A percentile compares a stretch with the other conserved stretches of the same genome.
These are phyloP conservation scores for Dorcus hopei DNA, from an alignment of 2,888 invertebrate genomes.

Conservation along the genomic window DNA sequence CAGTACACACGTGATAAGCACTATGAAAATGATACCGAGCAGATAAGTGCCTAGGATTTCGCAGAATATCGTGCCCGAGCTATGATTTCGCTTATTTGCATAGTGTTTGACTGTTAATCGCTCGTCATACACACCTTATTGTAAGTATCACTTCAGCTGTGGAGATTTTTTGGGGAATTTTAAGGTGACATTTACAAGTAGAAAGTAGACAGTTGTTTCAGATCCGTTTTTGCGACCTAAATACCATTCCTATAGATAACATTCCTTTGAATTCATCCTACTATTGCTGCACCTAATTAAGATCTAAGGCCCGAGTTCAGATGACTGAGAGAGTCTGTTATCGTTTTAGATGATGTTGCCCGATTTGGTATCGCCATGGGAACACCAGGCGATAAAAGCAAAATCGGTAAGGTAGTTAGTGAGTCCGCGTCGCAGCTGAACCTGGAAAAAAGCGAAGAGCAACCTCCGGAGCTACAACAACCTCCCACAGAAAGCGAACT, in stretches of 20 bases:
- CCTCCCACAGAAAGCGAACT: slow-evolving; percentile 8
- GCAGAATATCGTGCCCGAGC: slow-evolving; percentile 23
- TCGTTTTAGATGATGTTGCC: slow-evolving; percentile 49
- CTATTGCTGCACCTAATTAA: slow-evolving; percentile 14
- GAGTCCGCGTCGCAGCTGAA: slow-evolving; percentile 22
- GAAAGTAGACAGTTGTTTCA: slow-evolving; percentile 43
- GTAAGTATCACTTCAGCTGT: slow-evolving; percentile 35
- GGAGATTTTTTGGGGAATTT: slow-evolving; percentile 22
- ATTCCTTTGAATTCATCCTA: slow-evolving; percentile 28
- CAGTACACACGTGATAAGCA: slow-evolving; percentile 32
- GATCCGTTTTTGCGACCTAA: slow-evolving; percentile 49
- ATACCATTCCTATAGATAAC: slow-evolving; percentile 37
- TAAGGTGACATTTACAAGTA: slow-evolving; percentile 39
- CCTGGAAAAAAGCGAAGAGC: slow-evolving; percentile 30
- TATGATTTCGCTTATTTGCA: slow-evolving; percentile 29
- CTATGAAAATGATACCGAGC: slow-evolving; percentile 35
- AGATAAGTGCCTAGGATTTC: slow-evolving; percentile 28
- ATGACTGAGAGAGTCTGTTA: too few relatives aligned
- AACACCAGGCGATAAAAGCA: slow-evolving; percentile 50
- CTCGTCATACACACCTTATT: slow-evolving; percentile 43
- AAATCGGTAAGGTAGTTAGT: slow-evolving; percentile 43
- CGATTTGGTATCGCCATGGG: slow-evolving; percentile 51
- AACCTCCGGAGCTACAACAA: slow-evolving; percentile 15
- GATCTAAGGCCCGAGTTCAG: background rate
- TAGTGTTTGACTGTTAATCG: slow-evolving; percentile 42